Evolutionary conservation across 2,888 invertebrate species (phyloP).

Genomic region (Chrysotoxum bicinctum): DNA sequence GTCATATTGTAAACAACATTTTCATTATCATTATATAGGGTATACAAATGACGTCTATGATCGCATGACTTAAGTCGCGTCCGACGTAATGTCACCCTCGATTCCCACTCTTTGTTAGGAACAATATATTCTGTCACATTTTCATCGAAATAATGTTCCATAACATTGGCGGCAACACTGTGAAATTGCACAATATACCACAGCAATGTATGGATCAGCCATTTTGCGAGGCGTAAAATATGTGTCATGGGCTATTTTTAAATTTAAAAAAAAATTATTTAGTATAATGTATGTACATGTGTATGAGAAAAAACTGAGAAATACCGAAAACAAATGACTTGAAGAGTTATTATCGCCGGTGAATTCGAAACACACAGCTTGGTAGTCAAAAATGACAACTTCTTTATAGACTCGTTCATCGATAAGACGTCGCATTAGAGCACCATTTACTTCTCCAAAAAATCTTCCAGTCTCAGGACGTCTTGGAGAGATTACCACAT

Average conservation of each 20-base stretch:
- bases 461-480: slow-evolving; percentile 90
- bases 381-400: slow-evolving; percentile 92
- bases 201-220: slow-evolving; percentile 84
- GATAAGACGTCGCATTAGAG: slow-evolving; percentile 89
- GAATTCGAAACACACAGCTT: slow-evolving; percentile 92
- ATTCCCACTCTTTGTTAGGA: slow-evolving; percentile 85
- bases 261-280: background rate
- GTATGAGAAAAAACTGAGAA: background rate
- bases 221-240: slow-evolving; percentile 83
- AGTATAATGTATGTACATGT: too few species aligned
- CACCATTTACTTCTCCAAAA: slow-evolving; percentile 91
- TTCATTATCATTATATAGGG: slow-evolving; percentile 82
- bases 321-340: slow-evolving; percentile 85
- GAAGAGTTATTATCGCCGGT: slow-evolving; percentile 85
- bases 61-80: slow-evolving; percentile 94
- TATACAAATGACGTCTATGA: slow-evolving; percentile 85
- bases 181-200: slow-evolving; percentile 84
- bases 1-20: slow-evolving; percentile 82
- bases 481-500: slow-evolving; percentile 90
- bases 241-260: slow-evolving; percentile 84
- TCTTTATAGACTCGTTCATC: slow-evolving; percentile 89
- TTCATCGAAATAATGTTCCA: slow-evolving; percentile 82
- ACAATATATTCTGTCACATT: slow-evolving; percentile 81
- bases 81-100: slow-evolving; percentile 86
- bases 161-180: slow-evolving; percentile 82